Conservation (phyloP, 2,888 invertebrate species). For the Drosophila yooni region DNA sequence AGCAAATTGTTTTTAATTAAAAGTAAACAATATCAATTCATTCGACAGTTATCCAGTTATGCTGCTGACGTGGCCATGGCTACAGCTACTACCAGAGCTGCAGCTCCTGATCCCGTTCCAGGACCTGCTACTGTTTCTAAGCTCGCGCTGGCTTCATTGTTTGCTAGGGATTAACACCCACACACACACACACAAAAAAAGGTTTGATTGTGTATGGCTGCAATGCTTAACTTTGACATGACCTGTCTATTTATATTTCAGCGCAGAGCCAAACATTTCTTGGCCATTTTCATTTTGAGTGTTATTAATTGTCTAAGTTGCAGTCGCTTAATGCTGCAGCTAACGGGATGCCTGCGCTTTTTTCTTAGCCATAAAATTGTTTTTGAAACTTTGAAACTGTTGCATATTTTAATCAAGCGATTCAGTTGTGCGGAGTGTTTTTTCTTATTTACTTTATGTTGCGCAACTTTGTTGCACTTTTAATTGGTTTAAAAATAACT, state of each 20-base stretch:
- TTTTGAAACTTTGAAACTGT: slow-evolving; percentile 31
- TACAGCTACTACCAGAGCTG: slow-evolving; percentile 3
- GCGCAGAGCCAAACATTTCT: slow-evolving; percentile 50
- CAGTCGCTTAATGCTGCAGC: slow-evolving; percentile 43
- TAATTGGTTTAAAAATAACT: slow-evolving; percentile 62
- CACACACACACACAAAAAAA: not conserved
- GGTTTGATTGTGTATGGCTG: slow-evolving; percentile 5
- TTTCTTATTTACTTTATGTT: slow-evolving; percentile 19
- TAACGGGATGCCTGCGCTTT: slow-evolving; percentile 39
- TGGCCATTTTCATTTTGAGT: slow-evolving; percentile 45
- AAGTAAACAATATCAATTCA: slow-evolving; percentile 80
- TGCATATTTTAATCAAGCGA: slow-evolving; percentile 27
- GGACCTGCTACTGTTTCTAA: slow-evolving; percentile 24
- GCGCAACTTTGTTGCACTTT: slow-evolving; percentile 63
- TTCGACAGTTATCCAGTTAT: slow-evolving; percentile 80
- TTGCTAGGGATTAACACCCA: slow-evolving; percentile 63
- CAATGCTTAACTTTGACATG: slow-evolving; percentile 35
- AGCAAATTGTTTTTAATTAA: slow-evolving; percentile 81
- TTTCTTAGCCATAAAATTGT: slow-evolving; percentile 21
- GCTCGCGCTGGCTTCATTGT: slow-evolving; percentile 53
- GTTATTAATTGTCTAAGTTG: slow-evolving; percentile 70
- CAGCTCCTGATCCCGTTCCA: slow-evolving; percentile 12
- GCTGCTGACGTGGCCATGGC: slow-evolving; percentile 60
- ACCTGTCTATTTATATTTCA: slow-evolving; percentile 57
- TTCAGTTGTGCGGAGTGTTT: not conserved